Conservation (phyloP, 2,113 vertebrate species). For the Gavialis gangeticus region DNA sequence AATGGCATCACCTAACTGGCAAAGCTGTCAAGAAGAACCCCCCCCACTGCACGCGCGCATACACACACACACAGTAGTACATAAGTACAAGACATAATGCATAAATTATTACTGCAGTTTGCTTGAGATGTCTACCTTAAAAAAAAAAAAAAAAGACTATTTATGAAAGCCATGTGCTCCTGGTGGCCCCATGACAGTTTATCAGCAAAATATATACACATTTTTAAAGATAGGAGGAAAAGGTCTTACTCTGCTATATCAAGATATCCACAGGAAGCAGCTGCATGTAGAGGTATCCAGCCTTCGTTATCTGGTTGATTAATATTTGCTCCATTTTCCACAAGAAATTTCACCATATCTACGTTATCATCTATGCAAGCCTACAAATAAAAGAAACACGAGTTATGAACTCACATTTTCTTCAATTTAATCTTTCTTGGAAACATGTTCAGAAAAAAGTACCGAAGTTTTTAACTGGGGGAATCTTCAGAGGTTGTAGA, state of each 20-base stretch:
- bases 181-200: neutral
- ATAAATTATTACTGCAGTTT: neutral
- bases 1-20: neutral
- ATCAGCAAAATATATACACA: conserved; percentile 41
- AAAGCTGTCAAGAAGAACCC: neutral
- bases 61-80: neutral
- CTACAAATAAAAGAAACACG: conserved; percentile 82
- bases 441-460: neutral
- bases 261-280: conserved; percentile 97
- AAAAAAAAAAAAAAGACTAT: neutral
- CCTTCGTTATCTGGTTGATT: conserved; percentile 99
- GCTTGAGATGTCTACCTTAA: neutral
- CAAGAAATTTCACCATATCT: conserved; percentile 99
- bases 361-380: conserved; percentile 99
- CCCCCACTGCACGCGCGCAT: neutral
- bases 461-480: neutral
- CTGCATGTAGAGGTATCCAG: conserved; percentile 99
- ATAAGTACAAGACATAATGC: neutral
- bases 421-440: neutral
- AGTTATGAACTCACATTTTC: conserved; percentile 59
- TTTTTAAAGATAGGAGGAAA: conserved; percentile 44
- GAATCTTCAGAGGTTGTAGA: neutral
- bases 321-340: conserved; percentile 97
- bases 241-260: conserved; percentile 97
- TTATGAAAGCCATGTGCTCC: neutral